phyloP scores from a whole-genome alignment of 2,888 invertebrate genomes.

The Drymonia ruficornis region DNA sequence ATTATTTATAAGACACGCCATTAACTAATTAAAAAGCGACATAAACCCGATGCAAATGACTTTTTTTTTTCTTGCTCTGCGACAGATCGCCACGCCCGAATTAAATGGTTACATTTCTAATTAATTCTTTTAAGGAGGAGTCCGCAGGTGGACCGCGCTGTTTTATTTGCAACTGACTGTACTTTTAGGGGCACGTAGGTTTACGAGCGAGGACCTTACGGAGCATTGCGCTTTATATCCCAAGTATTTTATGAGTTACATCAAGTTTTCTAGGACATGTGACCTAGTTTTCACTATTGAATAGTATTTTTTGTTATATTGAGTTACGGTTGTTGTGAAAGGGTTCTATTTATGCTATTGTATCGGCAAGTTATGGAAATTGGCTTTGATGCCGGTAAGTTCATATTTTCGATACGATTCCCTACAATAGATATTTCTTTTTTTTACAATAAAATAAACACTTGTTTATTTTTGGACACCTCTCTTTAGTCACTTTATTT shows the following conservation, averaged over 20 bases:
- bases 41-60: conserved; percentile 40
- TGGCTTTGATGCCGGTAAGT: conserved; percentile 6
- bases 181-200: conserved; percentile 15
- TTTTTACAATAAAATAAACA: neutral
- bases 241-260: conserved; percentile 19
- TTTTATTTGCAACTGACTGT: conserved; percentile 23
- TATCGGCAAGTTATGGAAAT: conserved; percentile 15
- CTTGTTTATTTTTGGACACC: neutral
- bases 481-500: no score
- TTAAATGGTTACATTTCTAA: conserved; percentile 46
- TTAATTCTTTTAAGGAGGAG: conserved; percentile 40
- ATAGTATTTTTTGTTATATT: conserved; percentile 27
- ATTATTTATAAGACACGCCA: conserved; percentile 39
- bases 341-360: conserved; percentile 25
- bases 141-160: conserved; percentile 21
- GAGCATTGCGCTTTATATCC: conserved; percentile 12
- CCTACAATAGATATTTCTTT: neutral
- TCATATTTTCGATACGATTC: conserved; percentile 1
- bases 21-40: conserved; percentile 43
- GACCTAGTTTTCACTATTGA: conserved; percentile 27
- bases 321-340: conserved; percentile 24
- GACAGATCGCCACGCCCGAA: conserved; percentile 33
- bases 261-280: conserved; percentile 17
- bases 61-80: conserved; percentile 47
- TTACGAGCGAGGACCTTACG: conserved; percentile 25